Evolutionary conservation across 2,797 vertebrate genomes (phyloP).

Genomic region (Malacoraja senta): DNA sequence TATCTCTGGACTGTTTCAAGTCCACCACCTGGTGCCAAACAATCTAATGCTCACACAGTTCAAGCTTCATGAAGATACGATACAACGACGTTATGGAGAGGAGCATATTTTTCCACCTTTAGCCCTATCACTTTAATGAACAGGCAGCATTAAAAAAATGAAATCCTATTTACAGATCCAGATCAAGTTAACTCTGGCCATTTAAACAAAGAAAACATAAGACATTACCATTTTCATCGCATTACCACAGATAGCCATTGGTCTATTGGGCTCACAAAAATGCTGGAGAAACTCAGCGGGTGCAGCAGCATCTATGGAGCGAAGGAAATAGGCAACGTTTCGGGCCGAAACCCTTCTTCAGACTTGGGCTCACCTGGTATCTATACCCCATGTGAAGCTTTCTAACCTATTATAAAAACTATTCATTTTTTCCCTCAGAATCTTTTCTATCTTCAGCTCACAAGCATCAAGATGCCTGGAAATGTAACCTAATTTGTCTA

Average conservation of each 20-base stretch:
- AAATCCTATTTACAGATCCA: background rate
- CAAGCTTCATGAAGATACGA: background rate
- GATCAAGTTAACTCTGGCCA: background rate
- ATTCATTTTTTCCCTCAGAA: background rate
- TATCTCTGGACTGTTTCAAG: background rate
- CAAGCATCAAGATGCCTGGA: background rate
- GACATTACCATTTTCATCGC: background rate
- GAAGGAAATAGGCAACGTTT: too few species aligned
- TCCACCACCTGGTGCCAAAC: background rate
- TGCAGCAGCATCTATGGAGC: too few species aligned
- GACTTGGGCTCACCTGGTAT: background rate
- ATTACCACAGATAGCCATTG: background rate
- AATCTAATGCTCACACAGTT: background rate
- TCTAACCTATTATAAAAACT: too few species aligned
- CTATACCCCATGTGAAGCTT: background rate
- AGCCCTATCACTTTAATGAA: background rate
- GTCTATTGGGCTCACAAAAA: too few species aligned
- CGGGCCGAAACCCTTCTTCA: too few species aligned
- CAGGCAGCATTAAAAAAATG: background rate
- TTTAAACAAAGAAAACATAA: background rate
- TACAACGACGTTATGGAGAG: background rate
- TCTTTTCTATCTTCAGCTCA: background rate
- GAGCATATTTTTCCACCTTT: background rate
- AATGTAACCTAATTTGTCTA: too few species aligned
- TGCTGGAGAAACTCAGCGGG: too few species aligned